Evolutionary conservation across 2,888 invertebrate species (phyloP).

Genomic region (Cosmorhoe ocellata): DNA sequence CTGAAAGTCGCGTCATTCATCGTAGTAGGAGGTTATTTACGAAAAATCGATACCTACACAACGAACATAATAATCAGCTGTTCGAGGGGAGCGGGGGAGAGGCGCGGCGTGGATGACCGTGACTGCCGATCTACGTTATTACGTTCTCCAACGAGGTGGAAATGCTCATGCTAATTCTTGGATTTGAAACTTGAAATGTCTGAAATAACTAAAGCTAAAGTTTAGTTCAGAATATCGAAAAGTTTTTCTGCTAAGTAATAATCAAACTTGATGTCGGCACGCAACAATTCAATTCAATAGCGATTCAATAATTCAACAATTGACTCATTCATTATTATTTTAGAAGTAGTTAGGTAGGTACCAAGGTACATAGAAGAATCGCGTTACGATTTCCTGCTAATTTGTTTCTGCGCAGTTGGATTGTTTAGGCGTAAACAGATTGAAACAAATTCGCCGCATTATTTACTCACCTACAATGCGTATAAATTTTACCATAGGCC

Average conservation of each 20-base stretch:
- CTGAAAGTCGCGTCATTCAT: conserved; percentile 40
- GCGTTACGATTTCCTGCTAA: conserved; percentile 31
- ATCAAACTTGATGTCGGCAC: too few species aligned
- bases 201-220: too few species aligned
- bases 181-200: too few species aligned
- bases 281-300: too few species aligned
- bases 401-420: conserved; percentile 44
- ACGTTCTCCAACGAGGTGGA: conserved; percentile 56
- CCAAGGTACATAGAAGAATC: conserved; percentile 39
- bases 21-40: conserved; percentile 64
- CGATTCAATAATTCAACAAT: too few species aligned
- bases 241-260: too few species aligned
- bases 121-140: conserved; percentile 59
- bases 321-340: conserved; percentile 37
- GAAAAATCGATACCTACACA: conserved; percentile 75
- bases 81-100: conserved; percentile 66
- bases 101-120: conserved; percentile 66
- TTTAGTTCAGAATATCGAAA: too few species aligned
- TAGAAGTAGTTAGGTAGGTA: too few species aligned
- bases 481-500: too few species aligned
- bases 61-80: conserved; percentile 80
- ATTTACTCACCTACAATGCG: too few species aligned
- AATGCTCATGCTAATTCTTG: too few species aligned
- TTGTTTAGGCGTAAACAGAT: conserved; percentile 23
- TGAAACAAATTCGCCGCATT: conserved; percentile 11